Evolutionary conservation across 2,797 vertebrate genomes (phyloP).

Genomic region (Spondyliosoma cantharus): DNA sequence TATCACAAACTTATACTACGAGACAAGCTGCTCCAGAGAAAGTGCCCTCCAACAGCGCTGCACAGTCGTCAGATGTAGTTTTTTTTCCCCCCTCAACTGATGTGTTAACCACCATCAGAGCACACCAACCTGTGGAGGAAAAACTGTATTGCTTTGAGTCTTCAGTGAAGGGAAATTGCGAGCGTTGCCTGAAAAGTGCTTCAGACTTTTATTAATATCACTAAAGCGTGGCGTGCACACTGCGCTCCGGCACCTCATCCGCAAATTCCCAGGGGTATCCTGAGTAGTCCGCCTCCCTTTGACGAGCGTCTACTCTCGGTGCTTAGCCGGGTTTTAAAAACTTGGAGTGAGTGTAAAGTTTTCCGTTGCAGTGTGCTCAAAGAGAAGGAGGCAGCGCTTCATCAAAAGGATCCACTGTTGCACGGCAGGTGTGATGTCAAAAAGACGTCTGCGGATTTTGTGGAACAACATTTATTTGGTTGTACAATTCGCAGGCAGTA

Average conservation of each 20-base stretch:
- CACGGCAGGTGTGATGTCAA: constrained; percentile 25
- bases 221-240: constrained; percentile 29
- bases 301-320: constrained; percentile 35
- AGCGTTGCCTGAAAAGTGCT: constrained; percentile 54
- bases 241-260: constrained; percentile 31
- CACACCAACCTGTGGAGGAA: constrained; percentile 46
- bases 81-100: neutral
- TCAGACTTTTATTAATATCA: constrained; percentile 54
- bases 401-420: constrained; percentile 41
- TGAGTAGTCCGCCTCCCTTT: constrained; percentile 40
- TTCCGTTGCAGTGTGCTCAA: constrained; percentile 42
- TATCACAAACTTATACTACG: constrained; percentile 25
- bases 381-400: constrained; percentile 35
- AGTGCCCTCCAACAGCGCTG: constrained; percentile 34
- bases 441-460: constrained; percentile 20
- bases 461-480: constrained; percentile 14
- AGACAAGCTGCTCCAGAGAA: constrained; percentile 28
- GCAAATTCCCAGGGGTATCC: constrained; percentile 43
- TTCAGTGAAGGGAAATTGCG: constrained; percentile 30
- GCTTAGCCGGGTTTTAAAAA: constrained; percentile 49
- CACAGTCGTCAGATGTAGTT: neutral
- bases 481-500: neutral
- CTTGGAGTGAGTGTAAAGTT: constrained; percentile 54
- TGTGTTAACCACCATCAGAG: constrained; percentile 19
- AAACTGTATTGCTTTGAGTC: constrained; percentile 52